Base-by-base conservation (phyloP, 2,113 vertebrate genomes). In the Crotalus viridis region DNA sequence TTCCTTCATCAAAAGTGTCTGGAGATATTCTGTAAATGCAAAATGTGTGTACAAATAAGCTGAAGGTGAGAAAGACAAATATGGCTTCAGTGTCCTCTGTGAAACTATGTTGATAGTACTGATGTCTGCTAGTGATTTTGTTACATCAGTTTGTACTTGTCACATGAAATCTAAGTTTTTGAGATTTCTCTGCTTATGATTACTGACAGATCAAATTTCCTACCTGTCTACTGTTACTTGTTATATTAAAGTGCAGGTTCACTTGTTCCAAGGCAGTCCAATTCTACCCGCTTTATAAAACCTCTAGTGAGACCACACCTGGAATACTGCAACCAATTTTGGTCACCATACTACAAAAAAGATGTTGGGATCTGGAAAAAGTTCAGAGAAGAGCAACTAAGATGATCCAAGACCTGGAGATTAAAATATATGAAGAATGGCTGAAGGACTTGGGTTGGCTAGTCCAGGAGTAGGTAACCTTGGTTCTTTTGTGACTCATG, bases 121-220 rank as follows among this genome's bases (percentile, higher is more conserved):
- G 86, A 52, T 61, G 59, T 94, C 61, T 52, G 52, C 19, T 93
- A 95, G 85, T 5, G 74, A 22, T 90, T 96, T 93, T 95, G 90
- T 91, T 94, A 52, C 8, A 39, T 81, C 93, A 10, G 56, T 95
- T 88, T 69, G 95, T 91, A 95, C 91, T 90, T 96, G 96, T 96
- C 97, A 96, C 56, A 94, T 93, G 93, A 85, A 90, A 95, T 96
- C 95, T 94, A 90, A 90, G 21, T 93, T 96, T 92, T 91, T 91
- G 90, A 94, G 1, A 24, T 96, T 85, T 90, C 5, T 7, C 5
- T 64, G 86, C 39, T 93, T 96, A 96, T 92, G 94, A 90, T 85
- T 93, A 89, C 92, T 94, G 95, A 96, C 95, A 96, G 94, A 93
- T 94, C 88, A 95, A 52, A 26, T 94, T 95, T 96, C 94, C 85